Evolutionary conservation across 2,797 vertebrate species (phyloP).

Genomic region (Odontamblyopus rebecca): DNA sequence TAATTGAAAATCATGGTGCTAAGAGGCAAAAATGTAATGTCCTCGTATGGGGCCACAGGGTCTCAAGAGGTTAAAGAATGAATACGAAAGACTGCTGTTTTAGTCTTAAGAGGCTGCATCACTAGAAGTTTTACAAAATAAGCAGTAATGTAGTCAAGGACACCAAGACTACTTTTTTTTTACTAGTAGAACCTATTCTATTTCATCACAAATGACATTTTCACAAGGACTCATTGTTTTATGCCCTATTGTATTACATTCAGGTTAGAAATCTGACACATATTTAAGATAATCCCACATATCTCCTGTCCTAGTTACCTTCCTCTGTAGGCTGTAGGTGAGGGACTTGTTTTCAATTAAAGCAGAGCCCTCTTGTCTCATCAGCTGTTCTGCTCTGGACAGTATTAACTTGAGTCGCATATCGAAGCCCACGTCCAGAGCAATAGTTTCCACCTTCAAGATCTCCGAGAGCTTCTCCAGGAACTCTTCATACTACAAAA

Average conservation of each 20-base stretch:
- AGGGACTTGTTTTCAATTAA: conserved; percentile 86
- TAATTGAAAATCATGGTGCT: no score
- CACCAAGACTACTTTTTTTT: no score
- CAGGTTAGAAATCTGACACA: not conserved
- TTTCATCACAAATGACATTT: not conserved
- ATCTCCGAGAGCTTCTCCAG: conserved; percentile 85
- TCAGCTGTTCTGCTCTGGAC: conserved; percentile 84
- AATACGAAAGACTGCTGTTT: no score
- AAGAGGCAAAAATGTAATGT: no score
- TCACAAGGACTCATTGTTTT: not conserved
- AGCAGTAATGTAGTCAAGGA: no score
- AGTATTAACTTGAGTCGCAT: conserved; percentile 84
- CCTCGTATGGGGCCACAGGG: no score
- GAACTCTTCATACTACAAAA: conserved; percentile 83
- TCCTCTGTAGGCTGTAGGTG: conserved; percentile 83
- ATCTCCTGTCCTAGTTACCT: conserved; percentile 73
- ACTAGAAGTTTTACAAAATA: no score
- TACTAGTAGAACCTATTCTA: no score
- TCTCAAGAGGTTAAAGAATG: no score
- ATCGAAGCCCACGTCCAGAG: conserved; percentile 85
- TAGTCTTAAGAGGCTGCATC: no score
- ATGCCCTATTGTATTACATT: not conserved
- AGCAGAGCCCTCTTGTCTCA: conserved; percentile 81
- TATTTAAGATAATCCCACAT: not conserved
- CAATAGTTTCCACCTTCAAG: conserved; percentile 82